Evolutionary conservation across 2,888 invertebrate species (phyloP), one percentile per base, ranked within the genome.

Genomic region (Amiota communis): DNA sequence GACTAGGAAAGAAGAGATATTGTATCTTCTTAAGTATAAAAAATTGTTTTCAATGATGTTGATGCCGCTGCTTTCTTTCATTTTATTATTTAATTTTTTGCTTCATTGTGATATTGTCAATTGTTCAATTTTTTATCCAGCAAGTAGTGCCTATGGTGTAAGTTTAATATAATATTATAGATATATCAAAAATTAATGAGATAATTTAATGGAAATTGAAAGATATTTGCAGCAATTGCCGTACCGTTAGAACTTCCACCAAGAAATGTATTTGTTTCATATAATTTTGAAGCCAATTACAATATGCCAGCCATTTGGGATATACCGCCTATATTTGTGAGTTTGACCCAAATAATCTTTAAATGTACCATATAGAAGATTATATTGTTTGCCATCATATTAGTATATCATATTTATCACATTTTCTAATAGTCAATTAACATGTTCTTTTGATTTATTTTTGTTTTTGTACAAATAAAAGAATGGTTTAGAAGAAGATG

Each of bases 211-310:
- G 36, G 6, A 6, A 36, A 36, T 36, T 46, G 59, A n/a, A 89
- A 95, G 95, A 90, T 93, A n/a, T 93, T 94, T 86, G 86, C 93
- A 53, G 94, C 95, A 0, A 90, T 95, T 75, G 93, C 94, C 0
- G 91, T 95, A 47, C 95, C 95, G 0, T 87, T 95, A 17, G 93
- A 93, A 81, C 91, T 94, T 8, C 93, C 93, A 0, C 92, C 93
- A 79, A 93, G 93, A 77, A 93, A 93, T 82, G 92, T 94, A 17
- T 94, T 94, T 80, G 90, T 95, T 46, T 94, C 95, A 0, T 94
- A 93, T 87, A 95, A 95, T 89, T 93, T 95, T 81, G 95, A 95
- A 84, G 92, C 93, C 0, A 93, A 93, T 85, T 95, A 94, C 88
- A 89, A 88, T 77, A 89, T 93, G 3, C 92, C 94, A 8, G 90